Evolutionary conservation across 2,888 invertebrate genomes (phyloP).

Genomic region (Lithophane socia): DNA sequence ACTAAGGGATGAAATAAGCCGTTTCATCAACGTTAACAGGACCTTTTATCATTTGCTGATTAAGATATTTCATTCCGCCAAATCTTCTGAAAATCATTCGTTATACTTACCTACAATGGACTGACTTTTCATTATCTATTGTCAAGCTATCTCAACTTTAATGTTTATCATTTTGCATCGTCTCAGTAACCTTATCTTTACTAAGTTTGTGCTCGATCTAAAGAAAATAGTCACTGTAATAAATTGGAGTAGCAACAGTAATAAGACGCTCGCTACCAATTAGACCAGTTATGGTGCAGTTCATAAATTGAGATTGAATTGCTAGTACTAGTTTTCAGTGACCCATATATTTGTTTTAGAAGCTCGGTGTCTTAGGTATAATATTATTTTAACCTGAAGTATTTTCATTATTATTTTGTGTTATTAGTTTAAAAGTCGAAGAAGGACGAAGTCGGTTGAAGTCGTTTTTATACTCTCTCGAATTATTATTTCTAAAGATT

Average conservation of each 20-base stretch:
- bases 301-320: constrained; percentile 46
- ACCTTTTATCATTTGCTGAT: neutral
- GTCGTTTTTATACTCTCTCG: too few species aligned
- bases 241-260: constrained; percentile 27
- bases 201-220: constrained; percentile 5
- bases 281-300: constrained; percentile 36
- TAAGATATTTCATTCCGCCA: neutral
- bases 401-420: neutral
- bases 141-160: neutral
- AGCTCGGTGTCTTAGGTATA: neutral
- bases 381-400: neutral
- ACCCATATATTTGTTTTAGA: constrained; percentile 27
- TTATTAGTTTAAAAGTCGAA: neutral
- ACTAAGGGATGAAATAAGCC: too few species aligned
- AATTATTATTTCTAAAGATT: too few species aligned
- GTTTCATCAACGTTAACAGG: neutral
- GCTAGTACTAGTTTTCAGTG: constrained; percentile 22
- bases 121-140: neutral
- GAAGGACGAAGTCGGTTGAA: neutral
- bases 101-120: neutral
- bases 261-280: constrained; percentile 43
- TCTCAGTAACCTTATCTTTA: constrained; percentile 18
- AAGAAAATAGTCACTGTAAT: constrained; percentile 8
- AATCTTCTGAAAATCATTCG: neutral
- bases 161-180: neutral